Conservation (phyloP, 2,113 vertebrate genomes). For the Lampris megalopsis region DNA sequence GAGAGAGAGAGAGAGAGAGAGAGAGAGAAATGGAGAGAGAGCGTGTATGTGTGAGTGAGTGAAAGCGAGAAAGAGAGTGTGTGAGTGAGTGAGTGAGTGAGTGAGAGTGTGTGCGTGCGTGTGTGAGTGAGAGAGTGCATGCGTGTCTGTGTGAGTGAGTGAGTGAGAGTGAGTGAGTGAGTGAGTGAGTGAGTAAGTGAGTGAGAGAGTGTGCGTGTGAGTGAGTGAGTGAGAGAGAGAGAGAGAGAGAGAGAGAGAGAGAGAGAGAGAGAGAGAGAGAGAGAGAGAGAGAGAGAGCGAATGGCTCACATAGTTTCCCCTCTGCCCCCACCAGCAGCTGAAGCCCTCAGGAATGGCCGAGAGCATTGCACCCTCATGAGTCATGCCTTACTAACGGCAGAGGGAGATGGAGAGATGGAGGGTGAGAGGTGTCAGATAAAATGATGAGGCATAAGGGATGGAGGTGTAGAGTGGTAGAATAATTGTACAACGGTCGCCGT, state of each 20-base stretch:
- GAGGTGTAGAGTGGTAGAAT: slow-evolving; percentile 55
- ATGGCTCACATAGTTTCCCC: slow-evolving; percentile 48
- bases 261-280: not conserved
- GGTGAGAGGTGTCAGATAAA: not conserved
- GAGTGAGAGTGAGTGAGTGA: not conserved
- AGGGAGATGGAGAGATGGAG: slow-evolving; percentile 57
- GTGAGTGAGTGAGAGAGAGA: not conserved
- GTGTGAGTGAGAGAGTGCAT: not conserved
- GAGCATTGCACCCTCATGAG: slow-evolving; percentile 63
- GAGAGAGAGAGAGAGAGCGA: slow-evolving; percentile 35
- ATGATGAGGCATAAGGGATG: slow-evolving; percentile 56
- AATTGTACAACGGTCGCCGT: slow-evolving; percentile 46
- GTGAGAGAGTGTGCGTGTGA: not conserved
- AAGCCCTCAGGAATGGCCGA: slow-evolving; percentile 42
- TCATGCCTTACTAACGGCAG: slow-evolving; percentile 66
- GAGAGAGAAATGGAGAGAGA: no score
- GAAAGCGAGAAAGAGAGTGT: no score
- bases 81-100: no score
- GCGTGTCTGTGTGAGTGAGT: not conserved
- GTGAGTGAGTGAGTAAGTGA: no score
- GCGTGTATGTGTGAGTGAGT: no score
- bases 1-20: no score
- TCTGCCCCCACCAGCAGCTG: slow-evolving; percentile 61
- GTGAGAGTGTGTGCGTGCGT: no score
- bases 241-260: not conserved